These are phyloP conservation scores for Rambutsinella grinnellia DNA, from an alignment of 2,888 invertebrate genomes.

Conservation along the genomic window DNA sequence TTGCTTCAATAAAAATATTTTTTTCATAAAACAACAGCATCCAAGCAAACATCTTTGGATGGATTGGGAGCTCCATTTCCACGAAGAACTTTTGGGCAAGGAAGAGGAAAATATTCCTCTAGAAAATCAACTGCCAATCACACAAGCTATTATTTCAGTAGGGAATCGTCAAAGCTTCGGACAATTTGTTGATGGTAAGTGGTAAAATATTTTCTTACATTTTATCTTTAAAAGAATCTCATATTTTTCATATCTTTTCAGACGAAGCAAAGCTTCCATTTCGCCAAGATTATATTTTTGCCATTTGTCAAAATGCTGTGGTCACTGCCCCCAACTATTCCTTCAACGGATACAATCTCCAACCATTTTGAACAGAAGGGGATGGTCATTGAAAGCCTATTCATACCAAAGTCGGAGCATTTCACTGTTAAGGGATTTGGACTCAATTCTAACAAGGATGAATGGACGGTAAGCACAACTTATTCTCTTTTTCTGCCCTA, in stretches of 20 bases:
- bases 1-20: neutral
- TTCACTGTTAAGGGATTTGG: slow-evolving; percentile 19
- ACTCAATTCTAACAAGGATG: neutral
- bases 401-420: slow-evolving; percentile 35
- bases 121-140: neutral
- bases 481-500: no score
- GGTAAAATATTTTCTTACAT: neutral
- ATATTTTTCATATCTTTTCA: neutral
- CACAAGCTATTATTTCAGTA: slow-evolving; percentile 23
- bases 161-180: slow-evolving; percentile 10
- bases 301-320: slow-evolving; percentile 1
- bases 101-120: neutral
- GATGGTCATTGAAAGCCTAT: slow-evolving; percentile 15
- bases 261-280: slow-evolving; percentile 35
- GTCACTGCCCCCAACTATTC: slow-evolving; percentile 15
- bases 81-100: slow-evolving; percentile 22
- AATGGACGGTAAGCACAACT: slow-evolving; percentile 6
- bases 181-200: slow-evolving; percentile 28
- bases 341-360: slow-evolving; percentile 1
- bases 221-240: neutral
- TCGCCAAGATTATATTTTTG: slow-evolving; percentile 17
- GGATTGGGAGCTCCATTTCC: slow-evolving; percentile 36
- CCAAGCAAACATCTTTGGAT: slow-evolving; percentile 2
- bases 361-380: neutral
- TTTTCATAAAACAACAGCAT: neutral